Conservation (phyloP, 2,797 vertebrate species). For the Salmo trutta region DNA sequence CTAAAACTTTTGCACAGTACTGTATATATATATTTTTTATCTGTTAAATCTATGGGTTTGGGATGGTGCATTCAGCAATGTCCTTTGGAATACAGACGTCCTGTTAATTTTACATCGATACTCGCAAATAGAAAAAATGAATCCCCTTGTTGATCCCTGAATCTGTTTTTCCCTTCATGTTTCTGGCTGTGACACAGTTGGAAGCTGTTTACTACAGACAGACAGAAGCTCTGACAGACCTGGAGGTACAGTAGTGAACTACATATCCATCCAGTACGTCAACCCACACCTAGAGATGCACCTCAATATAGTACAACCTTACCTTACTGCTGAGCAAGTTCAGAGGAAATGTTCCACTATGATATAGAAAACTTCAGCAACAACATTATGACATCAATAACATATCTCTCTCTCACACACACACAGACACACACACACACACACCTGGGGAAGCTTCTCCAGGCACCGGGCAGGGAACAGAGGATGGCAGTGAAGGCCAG, state of each 20-base stretch:
- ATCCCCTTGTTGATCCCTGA: constrained; percentile 8
- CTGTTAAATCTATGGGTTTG: neutral
- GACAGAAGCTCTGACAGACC: neutral
- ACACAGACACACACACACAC: constrained; percentile 16
- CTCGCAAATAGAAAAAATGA: neutral
- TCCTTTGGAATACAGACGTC: neutral
- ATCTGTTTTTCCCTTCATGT: constrained; percentile 6
- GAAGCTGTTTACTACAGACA: constrained; percentile 1
- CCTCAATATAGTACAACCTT: neutral
- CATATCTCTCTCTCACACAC: constrained; percentile 79
- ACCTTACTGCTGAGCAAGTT: too few species aligned
- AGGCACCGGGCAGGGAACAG: constrained; percentile 88
- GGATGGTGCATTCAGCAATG: neutral
- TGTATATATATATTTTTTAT: neutral
- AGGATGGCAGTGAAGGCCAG: constrained; percentile 86
- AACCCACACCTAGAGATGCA: constrained; percentile 57
- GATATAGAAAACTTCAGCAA: too few species aligned
- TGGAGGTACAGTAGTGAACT: neutral
- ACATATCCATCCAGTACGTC: neutral
- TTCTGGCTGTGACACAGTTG: neutral
- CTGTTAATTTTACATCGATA: neutral
- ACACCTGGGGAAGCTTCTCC: constrained; percentile 90
- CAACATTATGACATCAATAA: too few species aligned
- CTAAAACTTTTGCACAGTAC: too few species aligned
- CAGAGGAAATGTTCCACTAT: too few species aligned